These are phyloP conservation scores for Allolobophora icterica DNA, from an alignment of 2,888 invertebrate species.

Conservation along the genomic window DNA sequence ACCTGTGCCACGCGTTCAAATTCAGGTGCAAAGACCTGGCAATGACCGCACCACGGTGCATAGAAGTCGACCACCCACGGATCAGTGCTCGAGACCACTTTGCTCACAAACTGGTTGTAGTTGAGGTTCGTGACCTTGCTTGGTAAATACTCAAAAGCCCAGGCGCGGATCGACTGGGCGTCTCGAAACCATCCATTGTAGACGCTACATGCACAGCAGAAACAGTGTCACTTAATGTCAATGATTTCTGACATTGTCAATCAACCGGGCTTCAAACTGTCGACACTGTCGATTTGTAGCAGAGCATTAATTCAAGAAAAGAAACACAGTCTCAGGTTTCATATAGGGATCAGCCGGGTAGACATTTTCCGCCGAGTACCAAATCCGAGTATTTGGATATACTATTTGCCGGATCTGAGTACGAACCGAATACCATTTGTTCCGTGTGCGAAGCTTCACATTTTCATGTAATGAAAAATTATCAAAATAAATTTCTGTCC, in stretches of 20 bases:
- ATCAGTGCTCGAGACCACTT: conserved; percentile 65
- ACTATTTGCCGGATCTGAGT: no score
- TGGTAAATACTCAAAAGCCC: conserved; percentile 74
- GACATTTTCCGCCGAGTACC: no score
- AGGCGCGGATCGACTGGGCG: conserved; percentile 71
- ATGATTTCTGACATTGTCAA: no score
- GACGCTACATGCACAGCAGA: conserved; percentile 35
- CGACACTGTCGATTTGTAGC: background rate
- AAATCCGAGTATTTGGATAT: no score
- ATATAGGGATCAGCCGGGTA: no score
- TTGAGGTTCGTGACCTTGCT: conserved; percentile 66
- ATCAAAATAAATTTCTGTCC: no score
- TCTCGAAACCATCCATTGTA: conserved; percentile 74
- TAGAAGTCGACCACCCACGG: conserved; percentile 68
- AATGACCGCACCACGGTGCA: conserved; percentile 68
- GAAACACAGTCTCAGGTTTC: no score
- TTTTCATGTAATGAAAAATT: no score
- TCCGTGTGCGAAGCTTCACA: no score
- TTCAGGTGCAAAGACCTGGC: conserved; percentile 74
- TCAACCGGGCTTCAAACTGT: no score
- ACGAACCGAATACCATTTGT: no score
- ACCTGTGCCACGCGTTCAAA: conserved; percentile 71
- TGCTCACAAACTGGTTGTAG: conserved; percentile 48
- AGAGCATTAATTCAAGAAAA: no score
- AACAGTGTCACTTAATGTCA: background rate